Evolutionary conservation across 1,140 invertebrate genomes (phyloP).

Genomic region (Drosophila lacertosa): DNA sequence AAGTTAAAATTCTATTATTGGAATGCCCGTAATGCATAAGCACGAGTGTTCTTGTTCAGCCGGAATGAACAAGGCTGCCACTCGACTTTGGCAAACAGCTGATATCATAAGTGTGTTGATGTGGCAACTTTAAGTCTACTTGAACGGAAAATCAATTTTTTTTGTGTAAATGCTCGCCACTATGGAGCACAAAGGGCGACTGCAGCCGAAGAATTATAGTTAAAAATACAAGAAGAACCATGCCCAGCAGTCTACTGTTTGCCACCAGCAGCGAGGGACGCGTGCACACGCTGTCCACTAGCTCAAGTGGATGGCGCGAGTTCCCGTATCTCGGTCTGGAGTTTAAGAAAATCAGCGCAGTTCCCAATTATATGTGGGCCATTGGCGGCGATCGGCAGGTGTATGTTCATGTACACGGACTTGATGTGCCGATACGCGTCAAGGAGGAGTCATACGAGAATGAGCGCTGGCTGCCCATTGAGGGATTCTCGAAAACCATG

Average conservation of each 20-base stretch:
- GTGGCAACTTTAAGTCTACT: slow-evolving; percentile 31
- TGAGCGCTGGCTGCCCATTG: slow-evolving; percentile 95
- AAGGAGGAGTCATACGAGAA: slow-evolving; percentile 97
- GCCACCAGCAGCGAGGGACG: slow-evolving; percentile 94
- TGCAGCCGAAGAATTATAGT: slow-evolving; percentile 2
- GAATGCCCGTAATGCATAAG: neutral
- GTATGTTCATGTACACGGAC: slow-evolving; percentile 94
- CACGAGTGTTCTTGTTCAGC: neutral
- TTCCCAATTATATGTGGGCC: slow-evolving; percentile 94
- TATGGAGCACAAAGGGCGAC: slow-evolving; percentile 36
- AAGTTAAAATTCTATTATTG: neutral
- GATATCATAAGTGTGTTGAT: neutral
- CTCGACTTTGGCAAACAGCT: slow-evolving; percentile 5
- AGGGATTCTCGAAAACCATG: slow-evolving; percentile 92
- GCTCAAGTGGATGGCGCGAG: slow-evolving; percentile 92
- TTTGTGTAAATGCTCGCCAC: slow-evolving; percentile 30
- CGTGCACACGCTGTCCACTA: slow-evolving; percentile 92
- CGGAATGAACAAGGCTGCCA: slow-evolving; percentile 6
- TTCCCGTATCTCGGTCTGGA: slow-evolving; percentile 93
- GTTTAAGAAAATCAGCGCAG: slow-evolving; percentile 93
- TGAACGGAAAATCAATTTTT: slow-evolving; percentile 51
- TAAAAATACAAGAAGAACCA: slow-evolving; percentile 60
- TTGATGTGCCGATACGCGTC: slow-evolving; percentile 95
- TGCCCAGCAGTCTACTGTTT: slow-evolving; percentile 92
- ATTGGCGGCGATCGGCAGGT: slow-evolving; percentile 96